Evolutionary conservation across 2,888 invertebrate species (phyloP), one percentile per base, ranked within the genome.

Genomic region (Netelia fuscicornis): DNA sequence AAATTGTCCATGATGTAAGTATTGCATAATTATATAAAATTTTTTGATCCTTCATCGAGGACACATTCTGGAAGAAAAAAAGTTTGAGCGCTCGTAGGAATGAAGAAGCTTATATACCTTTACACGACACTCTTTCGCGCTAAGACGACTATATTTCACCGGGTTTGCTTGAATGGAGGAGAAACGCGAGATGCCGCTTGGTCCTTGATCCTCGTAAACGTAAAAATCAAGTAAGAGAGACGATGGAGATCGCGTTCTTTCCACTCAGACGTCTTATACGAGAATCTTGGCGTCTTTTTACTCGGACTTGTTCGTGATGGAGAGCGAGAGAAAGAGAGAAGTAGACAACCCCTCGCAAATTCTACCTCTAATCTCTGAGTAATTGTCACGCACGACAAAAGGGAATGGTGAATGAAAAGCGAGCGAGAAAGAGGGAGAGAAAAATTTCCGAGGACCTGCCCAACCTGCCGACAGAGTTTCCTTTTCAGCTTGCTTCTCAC

Each of bases 291-390:
- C 76, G 60, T 86, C 76, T 81, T 81, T 68, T 80, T 23, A 30
- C 64, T 48, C 44, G 65, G 56, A 68, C 74, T 79, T 76, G 62
- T 70, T 64, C 9, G 64, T 72, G 44, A 78, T 54, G 52, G 44
- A 62, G 79, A 37, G 64, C 78, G 64, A 62, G 56, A 23, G 58
- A 78, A 56, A 77, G 68, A 70, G 67, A 65, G 67, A 74, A 72
- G 52, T 79, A 88, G 70, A 68, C 52, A 74, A 54, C 54, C 78
- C 83, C 87, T 92, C 91, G 93, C 93, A 92, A 93, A 93, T 93
- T 92, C 92, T 90, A 86, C 87, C 89, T 91, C 91, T 93, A 93
- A 93, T 93, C 92, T 93, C 90, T 92, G 92, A 93, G 92, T 93
- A 93, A 93, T 93, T 92, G 93, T 92, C 89, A 91, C 82, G 48